phyloP scores from a whole-genome alignment of 2,113 vertebrate genomes.

The Cygnus atratus region DNA sequence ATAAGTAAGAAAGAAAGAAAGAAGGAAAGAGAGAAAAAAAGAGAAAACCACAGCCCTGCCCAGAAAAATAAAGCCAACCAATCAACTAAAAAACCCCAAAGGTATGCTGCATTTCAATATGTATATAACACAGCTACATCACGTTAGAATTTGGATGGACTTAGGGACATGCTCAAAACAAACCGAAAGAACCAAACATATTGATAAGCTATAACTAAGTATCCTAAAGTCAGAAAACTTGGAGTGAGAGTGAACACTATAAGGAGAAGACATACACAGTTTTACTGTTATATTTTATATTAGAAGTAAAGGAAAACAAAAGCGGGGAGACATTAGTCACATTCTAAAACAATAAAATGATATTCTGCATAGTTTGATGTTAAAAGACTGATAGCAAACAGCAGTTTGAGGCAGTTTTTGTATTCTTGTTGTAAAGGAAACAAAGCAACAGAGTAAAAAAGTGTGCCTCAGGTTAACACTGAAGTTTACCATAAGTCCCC shows the following conservation, averaged over 20 bases:
- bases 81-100: background rate
- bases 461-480: background rate
- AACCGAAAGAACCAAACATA: background rate
- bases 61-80: background rate
- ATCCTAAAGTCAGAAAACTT: background rate
- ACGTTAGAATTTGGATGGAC: background rate
- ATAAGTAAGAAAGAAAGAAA: no score
- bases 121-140: background rate
- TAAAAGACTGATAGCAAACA: background rate
- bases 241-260: background rate
- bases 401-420: background rate
- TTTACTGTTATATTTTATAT: background rate
- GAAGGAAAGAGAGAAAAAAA: no score
- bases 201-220: background rate
- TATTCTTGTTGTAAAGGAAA: background rate
- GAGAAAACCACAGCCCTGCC: background rate
- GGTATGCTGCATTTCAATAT: background rate
- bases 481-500: background rate
- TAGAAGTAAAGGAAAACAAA: background rate
- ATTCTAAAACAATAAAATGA: background rate
- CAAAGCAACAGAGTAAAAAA: background rate
- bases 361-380: background rate
- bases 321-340: background rate
- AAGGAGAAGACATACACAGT: background rate
- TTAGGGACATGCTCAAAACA: background rate